These are phyloP conservation scores for Heteromormyrus szaboi DNA, from an alignment of 2,797 vertebrate species.

Conservation along the genomic window DNA sequence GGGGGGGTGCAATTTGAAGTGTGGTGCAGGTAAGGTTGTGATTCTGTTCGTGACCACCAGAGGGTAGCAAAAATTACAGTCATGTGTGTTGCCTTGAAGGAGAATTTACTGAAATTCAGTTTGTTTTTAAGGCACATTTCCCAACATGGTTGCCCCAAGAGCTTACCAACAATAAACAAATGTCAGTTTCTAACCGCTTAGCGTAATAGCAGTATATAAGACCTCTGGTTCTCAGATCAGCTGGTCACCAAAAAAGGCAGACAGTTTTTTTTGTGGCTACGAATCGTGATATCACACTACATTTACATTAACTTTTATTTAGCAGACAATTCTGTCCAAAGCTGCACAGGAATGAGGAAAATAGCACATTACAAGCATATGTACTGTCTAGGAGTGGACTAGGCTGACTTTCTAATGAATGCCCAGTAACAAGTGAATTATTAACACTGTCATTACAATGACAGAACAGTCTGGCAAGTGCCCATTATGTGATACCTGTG, in stretches of 20 bases:
- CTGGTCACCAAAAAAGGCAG: neutral
- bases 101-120: neutral
- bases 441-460: neutral
- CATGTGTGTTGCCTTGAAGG: neutral
- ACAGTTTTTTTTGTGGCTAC: neutral
- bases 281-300: no score
- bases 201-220: neutral
- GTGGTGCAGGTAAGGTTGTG: conserved; percentile 81
- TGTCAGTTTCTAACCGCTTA: neutral
- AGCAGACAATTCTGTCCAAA: no score
- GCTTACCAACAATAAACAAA: neutral
- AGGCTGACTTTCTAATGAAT: neutral
- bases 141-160: neutral
- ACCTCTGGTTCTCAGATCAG: neutral
- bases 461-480: neutral
- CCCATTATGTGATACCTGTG: neutral
- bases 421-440: neutral
- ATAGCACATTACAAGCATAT: no score
- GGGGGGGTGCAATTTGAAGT: conserved; percentile 88
- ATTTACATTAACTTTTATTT: no score
- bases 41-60: neutral
- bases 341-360: no score
- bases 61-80: neutral
- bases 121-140: neutral
- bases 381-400: neutral